These are phyloP conservation scores for Lydus trimaculatus DNA, from an alignment of 2,888 invertebrate genomes.

Conservation along the genomic window DNA sequence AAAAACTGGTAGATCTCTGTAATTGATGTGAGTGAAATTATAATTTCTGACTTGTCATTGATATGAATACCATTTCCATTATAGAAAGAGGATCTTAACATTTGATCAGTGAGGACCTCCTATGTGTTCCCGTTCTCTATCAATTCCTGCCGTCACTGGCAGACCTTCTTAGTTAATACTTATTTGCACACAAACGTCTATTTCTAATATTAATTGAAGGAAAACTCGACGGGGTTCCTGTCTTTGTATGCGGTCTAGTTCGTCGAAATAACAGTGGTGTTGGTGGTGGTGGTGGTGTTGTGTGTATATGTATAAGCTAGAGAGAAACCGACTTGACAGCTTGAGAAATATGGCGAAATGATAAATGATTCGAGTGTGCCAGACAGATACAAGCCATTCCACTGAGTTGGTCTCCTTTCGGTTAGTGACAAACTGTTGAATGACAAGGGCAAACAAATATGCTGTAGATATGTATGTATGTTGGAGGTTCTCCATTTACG, in stretches of 20 bases:
- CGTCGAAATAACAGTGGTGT: slow-evolving; percentile 13
- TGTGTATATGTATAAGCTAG: neutral
- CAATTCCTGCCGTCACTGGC: slow-evolving; percentile 28
- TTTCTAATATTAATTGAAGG: slow-evolving; percentile 45
- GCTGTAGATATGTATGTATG: neutral
- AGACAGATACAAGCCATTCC: slow-evolving; percentile 55
- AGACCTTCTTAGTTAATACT: slow-evolving; percentile 42
- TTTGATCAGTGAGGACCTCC: neutral
- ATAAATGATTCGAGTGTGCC: slow-evolving; percentile 56
- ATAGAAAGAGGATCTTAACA: neutral
- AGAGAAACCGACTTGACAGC: slow-evolving; percentile 44
- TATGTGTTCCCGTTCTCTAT: neutral
- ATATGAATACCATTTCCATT: neutral
- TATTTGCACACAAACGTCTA: slow-evolving; percentile 44
- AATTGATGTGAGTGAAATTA: neutral
- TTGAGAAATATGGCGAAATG: slow-evolving; percentile 55
- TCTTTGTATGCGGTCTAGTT: slow-evolving; percentile 38
- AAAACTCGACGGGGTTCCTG: slow-evolving; percentile 37
- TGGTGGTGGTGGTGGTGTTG: slow-evolving; percentile 6
- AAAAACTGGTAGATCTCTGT: neutral
- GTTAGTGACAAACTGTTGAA: slow-evolving; percentile 57
- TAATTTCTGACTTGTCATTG: neutral
- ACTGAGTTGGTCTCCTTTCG: slow-evolving; percentile 53
- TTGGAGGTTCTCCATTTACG: slow-evolving; percentile 5
- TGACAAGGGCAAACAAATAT: slow-evolving; percentile 51